Percentiles rank a stretch among this genome's conserved stretches.
Evolutionary conservation across 1,140 invertebrate species (phyloP).

Genomic region (Aphis gossypii): DNA sequence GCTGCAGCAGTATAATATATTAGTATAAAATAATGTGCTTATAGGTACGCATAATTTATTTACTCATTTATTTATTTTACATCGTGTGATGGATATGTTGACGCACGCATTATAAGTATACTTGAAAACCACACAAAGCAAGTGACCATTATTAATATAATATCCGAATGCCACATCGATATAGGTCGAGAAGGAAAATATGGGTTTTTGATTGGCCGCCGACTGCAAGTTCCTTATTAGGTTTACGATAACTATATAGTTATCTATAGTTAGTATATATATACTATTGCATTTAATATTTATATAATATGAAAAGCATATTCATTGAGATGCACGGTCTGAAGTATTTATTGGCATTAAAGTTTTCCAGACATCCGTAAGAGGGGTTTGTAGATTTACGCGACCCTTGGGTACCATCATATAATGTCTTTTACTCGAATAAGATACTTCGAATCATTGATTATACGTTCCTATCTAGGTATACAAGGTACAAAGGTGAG

Average conservation of each 20-base stretch:
- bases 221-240: neutral
- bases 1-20: too few relatives aligned
- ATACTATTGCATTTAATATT: neutral
- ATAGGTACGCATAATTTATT: neutral
- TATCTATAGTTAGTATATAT: too few relatives aligned
- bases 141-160: neutral
- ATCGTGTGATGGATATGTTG: neutral
- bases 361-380: conserved; percentile 24
- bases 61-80: neutral
- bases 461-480: neutral
- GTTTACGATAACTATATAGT: neutral
- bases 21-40: too few relatives aligned
- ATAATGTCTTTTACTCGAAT: conserved; percentile 50
- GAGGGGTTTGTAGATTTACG: neutral
- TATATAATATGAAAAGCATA: neutral
- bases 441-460: conserved; percentile 50
- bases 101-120: neutral
- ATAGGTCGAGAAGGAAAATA: neutral
- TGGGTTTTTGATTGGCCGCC: neutral
- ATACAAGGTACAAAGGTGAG: neutral
- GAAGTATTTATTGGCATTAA: conserved; percentile 32
- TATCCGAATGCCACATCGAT: neutral
- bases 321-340: neutral
- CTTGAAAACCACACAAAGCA: neutral
- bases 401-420: conserved; percentile 33